Base-by-base conservation (phyloP, 2,113 vertebrate genomes). In the Eolophus roseicapilla region DNA sequence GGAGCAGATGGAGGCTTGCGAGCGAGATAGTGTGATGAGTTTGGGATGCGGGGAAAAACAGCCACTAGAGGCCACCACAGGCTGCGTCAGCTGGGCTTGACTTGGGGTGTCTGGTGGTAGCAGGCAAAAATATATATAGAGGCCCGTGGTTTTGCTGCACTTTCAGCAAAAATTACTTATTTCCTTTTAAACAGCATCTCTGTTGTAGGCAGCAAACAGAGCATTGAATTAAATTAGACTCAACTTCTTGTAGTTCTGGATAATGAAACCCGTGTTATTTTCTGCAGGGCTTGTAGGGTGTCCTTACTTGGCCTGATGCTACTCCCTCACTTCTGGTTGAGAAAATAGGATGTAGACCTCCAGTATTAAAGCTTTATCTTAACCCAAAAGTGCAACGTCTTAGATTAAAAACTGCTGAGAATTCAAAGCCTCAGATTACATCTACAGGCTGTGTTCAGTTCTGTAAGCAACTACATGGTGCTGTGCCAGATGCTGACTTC, bases 51-150 rank as follows among this genome's bases (percentile, higher is more conserved):
- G 53, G 37, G 37, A 16, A 47, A 43, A 94, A 17, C 63, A 63
- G 60, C 95, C 88, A 17, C 93, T 92, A 97, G 95, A 90, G 96
- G 95, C 82, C 93, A 86, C 73, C 80, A 17, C 82, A 75, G 71
- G 3, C 94, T 92, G 25, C 5, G 23, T 23, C 68, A 29, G 80
- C 57, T 33, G 35, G 1, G 3, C 17, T 46, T 69, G 55, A 4
- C 9, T 17, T 13, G 1, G 33, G 20, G 17, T 68, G 31, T 4
- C 50, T 35, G 64, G 31, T 33, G 64, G n/a, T 14, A 50, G 64
- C 35, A 37, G 25, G 35, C 25, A 27, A 47, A 50, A n/a, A 0
- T 13, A 2, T 6, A 37, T 9, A 8, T 16, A 14, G 25, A 68
- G 17, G 47, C 6, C 35, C 11, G 2, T 7, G 31, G 3, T 5